These are phyloP conservation scores for Campylomormyrus numenius DNA, from an alignment of 2,113 vertebrate genomes.

Conservation along the genomic window DNA sequence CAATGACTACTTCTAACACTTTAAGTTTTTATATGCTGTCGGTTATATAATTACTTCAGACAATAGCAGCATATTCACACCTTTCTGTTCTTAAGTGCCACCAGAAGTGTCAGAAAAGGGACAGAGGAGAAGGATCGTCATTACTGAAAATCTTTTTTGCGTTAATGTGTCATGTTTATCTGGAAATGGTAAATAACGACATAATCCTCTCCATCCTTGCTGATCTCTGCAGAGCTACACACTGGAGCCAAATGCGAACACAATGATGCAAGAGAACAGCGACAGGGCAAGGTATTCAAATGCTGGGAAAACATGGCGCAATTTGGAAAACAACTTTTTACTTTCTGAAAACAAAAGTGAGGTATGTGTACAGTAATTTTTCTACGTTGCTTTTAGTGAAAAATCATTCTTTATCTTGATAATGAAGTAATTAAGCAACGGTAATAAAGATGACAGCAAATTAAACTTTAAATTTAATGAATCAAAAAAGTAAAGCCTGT, in stretches of 20 bases:
- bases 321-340: neutral
- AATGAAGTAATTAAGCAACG: neutral
- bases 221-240: neutral
- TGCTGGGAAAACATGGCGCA: neutral
- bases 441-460: neutral
- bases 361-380: neutral
- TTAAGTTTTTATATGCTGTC: neutral
- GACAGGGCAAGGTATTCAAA: neutral
- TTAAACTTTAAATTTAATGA: neutral
- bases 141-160: neutral
- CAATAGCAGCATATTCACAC: neutral
- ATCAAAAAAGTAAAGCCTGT: neutral
- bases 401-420: neutral
- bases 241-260: neutral
- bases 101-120: neutral
- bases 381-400: neutral
- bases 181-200: neutral
- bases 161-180: neutral
- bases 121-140: neutral
- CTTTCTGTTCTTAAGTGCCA: neutral
- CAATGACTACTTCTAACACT: neutral
- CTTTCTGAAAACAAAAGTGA: neutral
- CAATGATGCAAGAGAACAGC: neutral
- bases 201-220: neutral
- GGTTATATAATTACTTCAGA: neutral